Percentiles rank a stretch among this genome's conserved stretches.
Conservation (phyloP, 2,113 vertebrate genomes). For the Pollachius pollachius region DNA sequence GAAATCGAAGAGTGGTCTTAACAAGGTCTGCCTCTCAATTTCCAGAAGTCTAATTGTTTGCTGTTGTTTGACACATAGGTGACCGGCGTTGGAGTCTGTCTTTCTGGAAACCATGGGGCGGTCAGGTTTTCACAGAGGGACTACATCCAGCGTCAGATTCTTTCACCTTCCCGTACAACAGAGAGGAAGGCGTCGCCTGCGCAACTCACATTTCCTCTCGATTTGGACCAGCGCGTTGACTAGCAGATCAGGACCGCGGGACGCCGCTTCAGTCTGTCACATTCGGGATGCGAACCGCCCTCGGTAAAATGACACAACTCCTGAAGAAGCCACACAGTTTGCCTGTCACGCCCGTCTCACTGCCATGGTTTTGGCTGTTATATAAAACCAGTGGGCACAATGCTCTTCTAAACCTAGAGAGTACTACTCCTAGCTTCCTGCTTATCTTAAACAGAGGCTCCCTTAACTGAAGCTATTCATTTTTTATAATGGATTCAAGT, state of each 20-base stretch:
- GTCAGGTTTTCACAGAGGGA: slow-evolving; percentile 64
- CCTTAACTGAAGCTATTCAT: no score
- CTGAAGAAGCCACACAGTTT: slow-evolving; percentile 55
- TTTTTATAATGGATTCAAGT: no score
- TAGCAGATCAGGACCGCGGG: slow-evolving; percentile 12
- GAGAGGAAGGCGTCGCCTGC: slow-evolving; percentile 46
- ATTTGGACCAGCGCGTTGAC: slow-evolving; percentile 24
- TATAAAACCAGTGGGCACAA: slow-evolving; percentile 42
- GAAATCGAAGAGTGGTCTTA: slow-evolving; percentile 8
- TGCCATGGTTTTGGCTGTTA: slow-evolving; percentile 37
- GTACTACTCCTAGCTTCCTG: no score
- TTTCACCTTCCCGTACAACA: slow-evolving; percentile 26
- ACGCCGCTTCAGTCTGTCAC: slow-evolving; percentile 24
- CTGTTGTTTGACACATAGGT: slow-evolving; percentile 57
- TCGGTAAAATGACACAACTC: slow-evolving; percentile 61
- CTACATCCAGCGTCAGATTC: slow-evolving; percentile 33
- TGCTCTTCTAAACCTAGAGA: no score
- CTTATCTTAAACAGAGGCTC: no score
- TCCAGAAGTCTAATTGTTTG: slow-evolving; percentile 44
- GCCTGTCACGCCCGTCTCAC: slow-evolving; percentile 18
- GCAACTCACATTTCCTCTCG: slow-evolving; percentile 37
- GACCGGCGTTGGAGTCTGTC: slow-evolving; percentile 62
- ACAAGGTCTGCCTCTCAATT: slow-evolving; percentile 28
- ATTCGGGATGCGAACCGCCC: slow-evolving; percentile 25
- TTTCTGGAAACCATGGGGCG: slow-evolving; percentile 55